These are phyloP conservation scores for Coregonus sp. DNA, from an alignment of 2,797 vertebrate genomes.

Conservation along the genomic window DNA sequence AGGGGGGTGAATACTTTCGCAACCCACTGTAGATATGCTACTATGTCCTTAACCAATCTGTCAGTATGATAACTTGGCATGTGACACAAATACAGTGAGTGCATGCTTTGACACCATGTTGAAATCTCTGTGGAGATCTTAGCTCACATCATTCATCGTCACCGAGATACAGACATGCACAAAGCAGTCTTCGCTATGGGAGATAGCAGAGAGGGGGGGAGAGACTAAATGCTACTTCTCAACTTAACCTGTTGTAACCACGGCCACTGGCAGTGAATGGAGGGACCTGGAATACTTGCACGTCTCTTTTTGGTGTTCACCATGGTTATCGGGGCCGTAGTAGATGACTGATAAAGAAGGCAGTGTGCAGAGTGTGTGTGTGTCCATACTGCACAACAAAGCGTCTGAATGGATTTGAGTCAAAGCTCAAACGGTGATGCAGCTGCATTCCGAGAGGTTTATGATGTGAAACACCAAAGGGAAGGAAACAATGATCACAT, in stretches of 20 bases:
- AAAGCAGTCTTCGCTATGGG: constrained; percentile 29
- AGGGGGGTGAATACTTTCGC: no score
- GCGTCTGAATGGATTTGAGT: constrained; percentile 70
- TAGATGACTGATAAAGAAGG: constrained; percentile 68
- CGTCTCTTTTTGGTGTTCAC: constrained; percentile 31
- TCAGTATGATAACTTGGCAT: constrained; percentile 29
- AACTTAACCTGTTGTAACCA: constrained; percentile 1
- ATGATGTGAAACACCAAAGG: constrained; percentile 82
- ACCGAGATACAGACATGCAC: constrained; percentile 40
- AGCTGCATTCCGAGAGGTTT: constrained; percentile 76
- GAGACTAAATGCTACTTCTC: neutral
- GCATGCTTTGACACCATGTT: constrained; percentile 46
- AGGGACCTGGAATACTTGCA: no score
- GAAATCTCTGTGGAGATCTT: constrained; percentile 6
- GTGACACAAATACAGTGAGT: constrained; percentile 15
- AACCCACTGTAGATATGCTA: neutral
- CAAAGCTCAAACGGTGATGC: constrained; percentile 75
- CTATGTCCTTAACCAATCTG: constrained; percentile 30
- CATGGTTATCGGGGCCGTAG: constrained; percentile 49
- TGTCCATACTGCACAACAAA: constrained; percentile 68
- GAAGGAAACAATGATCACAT: constrained; percentile 80
- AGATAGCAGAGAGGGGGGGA: constrained; percentile 4
- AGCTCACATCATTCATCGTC: constrained; percentile 42
- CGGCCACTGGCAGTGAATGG: constrained; percentile 59
- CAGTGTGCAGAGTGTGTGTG: constrained; percentile 22